Conservation (phyloP, 2,113 vertebrate genomes). For the Pseudopipra pipra region DNA sequence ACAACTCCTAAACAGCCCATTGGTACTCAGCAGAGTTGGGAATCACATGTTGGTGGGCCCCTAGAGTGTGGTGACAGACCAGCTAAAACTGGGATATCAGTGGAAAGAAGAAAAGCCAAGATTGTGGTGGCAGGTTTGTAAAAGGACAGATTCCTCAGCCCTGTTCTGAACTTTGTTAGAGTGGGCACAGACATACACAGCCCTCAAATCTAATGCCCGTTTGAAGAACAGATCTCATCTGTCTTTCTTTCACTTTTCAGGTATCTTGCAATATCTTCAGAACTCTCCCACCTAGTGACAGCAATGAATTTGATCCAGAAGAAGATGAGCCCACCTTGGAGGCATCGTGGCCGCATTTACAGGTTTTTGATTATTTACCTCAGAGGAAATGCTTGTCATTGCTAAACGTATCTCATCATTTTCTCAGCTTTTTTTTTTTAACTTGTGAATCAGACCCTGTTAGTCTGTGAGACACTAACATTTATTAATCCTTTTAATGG, state of each 20-base stretch:
- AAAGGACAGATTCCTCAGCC: neutral
- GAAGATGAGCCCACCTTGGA: conserved; percentile 98
- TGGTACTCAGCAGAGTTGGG: neutral
- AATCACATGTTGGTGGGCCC: neutral
- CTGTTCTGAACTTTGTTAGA: neutral
- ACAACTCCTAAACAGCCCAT: neutral
- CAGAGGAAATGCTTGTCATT: neutral
- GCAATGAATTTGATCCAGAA: conserved; percentile 98
- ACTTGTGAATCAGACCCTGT: neutral
- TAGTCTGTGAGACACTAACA: neutral
- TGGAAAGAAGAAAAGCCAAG: neutral
- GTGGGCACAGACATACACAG: neutral
- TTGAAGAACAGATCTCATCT: neutral
- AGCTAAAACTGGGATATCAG: neutral
- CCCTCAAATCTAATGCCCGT: neutral
- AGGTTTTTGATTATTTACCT: conserved; percentile 75
- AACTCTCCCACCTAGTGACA: conserved; percentile 98
- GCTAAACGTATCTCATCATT: neutral
- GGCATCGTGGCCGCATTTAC: conserved; percentile 98
- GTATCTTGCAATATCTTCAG: conserved; percentile 99
- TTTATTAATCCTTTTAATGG: neutral
- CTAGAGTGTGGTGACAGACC: neutral
- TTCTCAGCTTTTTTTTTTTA: neutral
- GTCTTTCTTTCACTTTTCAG: conserved; percentile 61
- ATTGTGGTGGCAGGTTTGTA: neutral